Conservation (phyloP, 2,797 vertebrate genomes). For the Propithecus deckenii region DNA sequence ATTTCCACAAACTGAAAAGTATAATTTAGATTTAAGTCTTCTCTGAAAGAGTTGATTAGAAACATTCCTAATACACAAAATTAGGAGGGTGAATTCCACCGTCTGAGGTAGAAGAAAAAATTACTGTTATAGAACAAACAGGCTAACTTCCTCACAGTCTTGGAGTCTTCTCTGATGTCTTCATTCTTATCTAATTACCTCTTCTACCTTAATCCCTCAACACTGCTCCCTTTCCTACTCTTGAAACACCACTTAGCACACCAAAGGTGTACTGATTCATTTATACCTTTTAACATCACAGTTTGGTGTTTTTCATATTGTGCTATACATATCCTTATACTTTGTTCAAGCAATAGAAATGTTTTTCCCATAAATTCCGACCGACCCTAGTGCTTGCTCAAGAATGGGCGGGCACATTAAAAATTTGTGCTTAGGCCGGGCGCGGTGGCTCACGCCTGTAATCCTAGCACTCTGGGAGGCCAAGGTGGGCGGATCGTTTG, state of each 20-base stretch:
- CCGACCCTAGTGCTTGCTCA: neutral
- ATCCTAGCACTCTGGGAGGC: no score
- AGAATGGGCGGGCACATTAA: neutral
- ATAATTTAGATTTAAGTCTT: neutral
- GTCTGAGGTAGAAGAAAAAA: neutral
- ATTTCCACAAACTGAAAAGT: neutral
- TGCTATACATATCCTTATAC: neutral
- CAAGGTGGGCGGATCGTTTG: no score
- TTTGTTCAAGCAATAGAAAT: neutral
- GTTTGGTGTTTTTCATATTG: neutral
- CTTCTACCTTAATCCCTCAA: neutral
- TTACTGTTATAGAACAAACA: neutral
- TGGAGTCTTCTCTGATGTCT: neutral
- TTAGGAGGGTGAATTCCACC: neutral
- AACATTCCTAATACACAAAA: neutral
- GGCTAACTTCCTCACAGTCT: neutral
- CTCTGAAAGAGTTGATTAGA: neutral
- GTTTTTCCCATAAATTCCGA: neutral
- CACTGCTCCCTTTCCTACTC: neutral
- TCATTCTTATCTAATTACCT: neutral
- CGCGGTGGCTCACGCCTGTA: no score
- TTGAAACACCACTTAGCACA: neutral
- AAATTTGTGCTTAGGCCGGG: neutral
- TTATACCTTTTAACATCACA: neutral
- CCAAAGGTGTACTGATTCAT: neutral